Conservation (phyloP, 2,113 vertebrate species). For the Ageneiosus marmoratus region DNA sequence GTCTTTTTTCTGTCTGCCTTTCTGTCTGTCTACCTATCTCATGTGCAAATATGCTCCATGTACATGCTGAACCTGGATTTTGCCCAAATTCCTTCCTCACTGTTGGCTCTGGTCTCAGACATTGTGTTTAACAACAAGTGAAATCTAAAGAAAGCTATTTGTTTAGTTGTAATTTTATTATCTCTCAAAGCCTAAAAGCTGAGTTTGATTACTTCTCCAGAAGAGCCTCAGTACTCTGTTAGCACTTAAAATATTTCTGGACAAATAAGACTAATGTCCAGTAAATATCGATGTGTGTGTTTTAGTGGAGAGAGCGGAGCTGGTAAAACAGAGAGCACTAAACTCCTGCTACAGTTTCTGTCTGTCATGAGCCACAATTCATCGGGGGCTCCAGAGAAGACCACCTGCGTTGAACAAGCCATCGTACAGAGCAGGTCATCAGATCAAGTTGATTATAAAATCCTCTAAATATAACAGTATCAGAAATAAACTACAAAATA, state of each 20-base stretch:
- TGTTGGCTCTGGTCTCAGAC: not conserved
- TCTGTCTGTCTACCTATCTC: too few species aligned
- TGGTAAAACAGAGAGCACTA: conserved; percentile 92
- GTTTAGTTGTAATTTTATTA: conserved; percentile 21
- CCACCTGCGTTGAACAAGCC: conserved; percentile 82
- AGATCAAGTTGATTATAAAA: not conserved
- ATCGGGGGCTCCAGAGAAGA: conserved; percentile 75
- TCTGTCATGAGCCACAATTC: conserved; percentile 90
- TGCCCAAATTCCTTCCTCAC: not conserved
- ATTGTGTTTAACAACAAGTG: not conserved
- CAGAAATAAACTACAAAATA: too few species aligned
- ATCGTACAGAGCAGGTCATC: conserved; percentile 90
- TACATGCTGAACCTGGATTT: not conserved
- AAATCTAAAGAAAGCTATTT: conserved; percentile 21
- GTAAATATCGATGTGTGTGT: conserved; percentile 40
- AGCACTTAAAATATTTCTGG: conserved; percentile 16
- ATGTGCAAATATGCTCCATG: not conserved
- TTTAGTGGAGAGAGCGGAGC: conserved; percentile 88
- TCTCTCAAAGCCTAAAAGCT: not conserved
- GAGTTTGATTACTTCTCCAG: conserved; percentile 20
- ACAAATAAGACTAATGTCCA: conserved; percentile 33
- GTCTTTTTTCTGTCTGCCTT: too few species aligned
- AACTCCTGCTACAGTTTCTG: conserved; percentile 86
- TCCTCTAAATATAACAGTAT: not conserved
- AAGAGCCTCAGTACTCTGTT: conserved; percentile 21